phyloP scores from a whole-genome alignment of 2,888 invertebrate genomes.

The Autographa gamma region DNA sequence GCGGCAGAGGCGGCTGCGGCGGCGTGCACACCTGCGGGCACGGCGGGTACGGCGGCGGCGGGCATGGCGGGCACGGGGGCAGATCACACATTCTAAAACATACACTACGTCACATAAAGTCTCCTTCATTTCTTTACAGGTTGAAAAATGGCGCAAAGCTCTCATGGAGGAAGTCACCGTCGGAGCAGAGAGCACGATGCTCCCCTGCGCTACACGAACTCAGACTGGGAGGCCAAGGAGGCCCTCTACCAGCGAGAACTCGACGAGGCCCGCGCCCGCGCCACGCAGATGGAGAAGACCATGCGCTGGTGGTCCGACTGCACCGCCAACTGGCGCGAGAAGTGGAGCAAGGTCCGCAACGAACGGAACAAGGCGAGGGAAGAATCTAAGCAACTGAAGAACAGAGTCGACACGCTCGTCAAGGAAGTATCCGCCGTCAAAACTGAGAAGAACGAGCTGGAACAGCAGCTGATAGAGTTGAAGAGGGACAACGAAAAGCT shows the following conservation, averaged over 20 bases:
- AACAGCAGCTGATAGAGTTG: constrained; percentile 92
- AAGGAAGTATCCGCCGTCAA: constrained; percentile 93
- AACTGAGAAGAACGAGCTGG: constrained; percentile 94
- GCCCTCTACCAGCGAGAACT: constrained; percentile 93
- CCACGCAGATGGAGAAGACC: constrained; percentile 99
- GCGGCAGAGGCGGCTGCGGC: constrained; percentile 68
- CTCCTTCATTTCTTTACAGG: background rate
- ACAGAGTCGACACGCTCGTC: constrained; percentile 93
- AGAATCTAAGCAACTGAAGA: constrained; percentile 94
- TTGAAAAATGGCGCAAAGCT: constrained; percentile 89
- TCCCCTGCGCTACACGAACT: constrained; percentile 90
- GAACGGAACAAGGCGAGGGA: constrained; percentile 98
- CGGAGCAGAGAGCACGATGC: constrained; percentile 90
- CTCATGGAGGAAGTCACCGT: constrained; percentile 91
- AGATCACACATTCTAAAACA: constrained; percentile 59
- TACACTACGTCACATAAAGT: background rate
- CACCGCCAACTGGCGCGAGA: constrained; percentile 98
- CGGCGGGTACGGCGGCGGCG: constrained; percentile 67
- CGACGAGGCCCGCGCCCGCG: constrained; percentile 97
- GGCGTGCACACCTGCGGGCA: constrained; percentile 70
- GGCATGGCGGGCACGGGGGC: constrained; percentile 70
- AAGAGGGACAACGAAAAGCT: constrained; percentile 95
- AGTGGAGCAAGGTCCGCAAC: constrained; percentile 97
- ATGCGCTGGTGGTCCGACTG: constrained; percentile 99
- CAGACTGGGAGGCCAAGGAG: constrained; percentile 94